Evolutionary conservation across 2,888 invertebrate genomes (phyloP).

Genomic region (Congeria kusceri): DNA sequence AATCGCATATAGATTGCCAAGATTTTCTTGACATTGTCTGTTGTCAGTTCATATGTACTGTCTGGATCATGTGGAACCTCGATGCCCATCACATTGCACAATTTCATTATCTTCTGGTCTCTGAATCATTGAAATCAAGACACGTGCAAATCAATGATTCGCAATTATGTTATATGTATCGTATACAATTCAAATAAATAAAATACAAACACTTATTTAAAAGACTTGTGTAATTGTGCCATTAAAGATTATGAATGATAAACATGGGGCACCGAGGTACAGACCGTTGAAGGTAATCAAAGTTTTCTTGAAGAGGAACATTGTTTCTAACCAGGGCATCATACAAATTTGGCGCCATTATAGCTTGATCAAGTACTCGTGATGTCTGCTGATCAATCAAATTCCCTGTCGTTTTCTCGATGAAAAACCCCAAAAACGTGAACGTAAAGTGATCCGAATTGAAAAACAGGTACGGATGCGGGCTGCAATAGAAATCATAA

Average conservation of each 20-base stretch:
- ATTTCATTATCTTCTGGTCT: constrained; percentile 2
- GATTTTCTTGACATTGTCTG: constrained; percentile 84
- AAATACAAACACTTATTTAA: too few relatives aligned
- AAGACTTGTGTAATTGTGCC: too few relatives aligned
- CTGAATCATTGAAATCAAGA: not conserved
- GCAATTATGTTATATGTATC: too few relatives aligned
- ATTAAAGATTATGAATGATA: too few relatives aligned
- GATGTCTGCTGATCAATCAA: constrained; percentile 77
- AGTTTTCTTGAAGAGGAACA: constrained; percentile 79
- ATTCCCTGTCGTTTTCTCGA: constrained; percentile 71
- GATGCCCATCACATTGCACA: not conserved
- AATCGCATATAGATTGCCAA: constrained; percentile 83
- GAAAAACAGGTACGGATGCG: constrained; percentile 83
- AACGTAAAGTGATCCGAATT: constrained; percentile 78
- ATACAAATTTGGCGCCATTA: constrained; percentile 72
- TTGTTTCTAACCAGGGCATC: constrained; percentile 71
- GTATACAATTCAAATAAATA: too few relatives aligned
- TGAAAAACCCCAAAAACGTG: constrained; percentile 83
- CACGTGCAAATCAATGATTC: too few relatives aligned
- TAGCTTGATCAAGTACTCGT: constrained; percentile 66
- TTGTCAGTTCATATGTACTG: constrained; percentile 80
- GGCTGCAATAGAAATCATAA: constrained; percentile 73
- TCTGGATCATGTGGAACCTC: constrained; percentile 13
- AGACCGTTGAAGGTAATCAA: constrained; percentile 78
- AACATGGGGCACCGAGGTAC: too few relatives aligned